phyloP scores from a whole-genome alignment of 2,113 vertebrate genomes.

The Hydrochoerus hydrochaeris region DNA sequence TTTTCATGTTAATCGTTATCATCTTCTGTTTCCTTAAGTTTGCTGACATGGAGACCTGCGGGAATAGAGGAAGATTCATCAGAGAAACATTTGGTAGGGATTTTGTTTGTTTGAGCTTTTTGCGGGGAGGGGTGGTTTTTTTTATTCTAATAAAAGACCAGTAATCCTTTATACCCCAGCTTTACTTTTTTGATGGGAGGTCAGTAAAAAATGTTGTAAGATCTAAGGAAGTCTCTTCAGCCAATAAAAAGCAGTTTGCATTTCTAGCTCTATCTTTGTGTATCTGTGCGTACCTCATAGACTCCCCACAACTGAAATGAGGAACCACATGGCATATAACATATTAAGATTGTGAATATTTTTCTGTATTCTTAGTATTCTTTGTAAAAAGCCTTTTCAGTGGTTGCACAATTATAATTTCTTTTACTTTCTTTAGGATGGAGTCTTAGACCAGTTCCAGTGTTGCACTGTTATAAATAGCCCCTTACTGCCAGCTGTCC shows the following conservation, averaged over 20 bases:
- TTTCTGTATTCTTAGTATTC: background rate
- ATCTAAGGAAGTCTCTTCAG: background rate
- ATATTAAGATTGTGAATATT: background rate
- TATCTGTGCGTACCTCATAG: background rate
- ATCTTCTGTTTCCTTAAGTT: slow-evolving; percentile 84
- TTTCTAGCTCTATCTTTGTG: background rate
- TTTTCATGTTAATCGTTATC: background rate
- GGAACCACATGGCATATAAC: background rate
- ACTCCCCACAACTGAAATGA: background rate
- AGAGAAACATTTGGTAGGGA: slow-evolving; percentile 94
- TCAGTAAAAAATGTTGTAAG: background rate
- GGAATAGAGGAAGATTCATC: slow-evolving; percentile 94
- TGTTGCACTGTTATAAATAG: background rate
- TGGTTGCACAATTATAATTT: background rate
- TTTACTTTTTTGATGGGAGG: background rate
- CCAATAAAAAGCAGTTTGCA: background rate
- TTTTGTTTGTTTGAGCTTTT: background rate
- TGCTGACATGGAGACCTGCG: slow-evolving; percentile 95
- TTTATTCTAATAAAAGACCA: background rate
- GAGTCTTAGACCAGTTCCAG: background rate
- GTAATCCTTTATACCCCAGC: background rate
- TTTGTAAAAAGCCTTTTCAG: background rate
- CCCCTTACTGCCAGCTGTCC: background rate
- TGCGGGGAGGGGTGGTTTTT: background rate
- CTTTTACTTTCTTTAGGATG: background rate